These are phyloP conservation scores for Amyelois transitella DNA, from an alignment of 1,140 invertebrate genomes.

Conservation along the genomic window DNA sequence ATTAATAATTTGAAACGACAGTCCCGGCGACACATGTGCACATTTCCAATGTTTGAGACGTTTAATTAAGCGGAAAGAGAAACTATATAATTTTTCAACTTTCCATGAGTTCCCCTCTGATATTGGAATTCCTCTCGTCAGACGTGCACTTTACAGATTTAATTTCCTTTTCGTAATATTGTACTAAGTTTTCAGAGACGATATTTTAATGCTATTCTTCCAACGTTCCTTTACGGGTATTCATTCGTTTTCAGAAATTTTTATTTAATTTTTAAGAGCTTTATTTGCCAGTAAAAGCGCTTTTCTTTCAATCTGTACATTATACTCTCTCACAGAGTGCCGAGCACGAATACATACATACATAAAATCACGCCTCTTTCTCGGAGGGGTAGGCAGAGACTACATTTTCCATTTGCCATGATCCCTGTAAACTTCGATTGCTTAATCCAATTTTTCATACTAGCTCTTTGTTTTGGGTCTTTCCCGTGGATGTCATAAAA, in stretches of 20 bases:
- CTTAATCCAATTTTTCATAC: too few relatives aligned
- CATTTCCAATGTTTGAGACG: neutral
- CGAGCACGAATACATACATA: too few relatives aligned
- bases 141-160: neutral
- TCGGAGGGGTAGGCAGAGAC: too few relatives aligned
- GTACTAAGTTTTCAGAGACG: neutral
- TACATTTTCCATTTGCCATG: too few relatives aligned
- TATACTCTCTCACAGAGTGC: too few relatives aligned
- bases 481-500: too few relatives aligned
- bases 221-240: neutral
- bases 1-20: neutral
- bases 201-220: neutral
- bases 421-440: too few relatives aligned
- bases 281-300: too few relatives aligned
- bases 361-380: too few relatives aligned
- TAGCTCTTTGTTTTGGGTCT: too few relatives aligned
- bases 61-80: neutral
- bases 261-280: too few relatives aligned
- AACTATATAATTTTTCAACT: neutral
- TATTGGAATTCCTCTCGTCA: neutral
- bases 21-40: neutral
- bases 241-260: neutral
- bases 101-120: neutral
- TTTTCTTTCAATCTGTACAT: too few relatives aligned
- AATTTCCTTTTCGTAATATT: neutral